These are phyloP conservation scores for Drosophila bipectinata DNA, from an alignment of 1,140 invertebrate genomes.

Conservation along the genomic window DNA sequence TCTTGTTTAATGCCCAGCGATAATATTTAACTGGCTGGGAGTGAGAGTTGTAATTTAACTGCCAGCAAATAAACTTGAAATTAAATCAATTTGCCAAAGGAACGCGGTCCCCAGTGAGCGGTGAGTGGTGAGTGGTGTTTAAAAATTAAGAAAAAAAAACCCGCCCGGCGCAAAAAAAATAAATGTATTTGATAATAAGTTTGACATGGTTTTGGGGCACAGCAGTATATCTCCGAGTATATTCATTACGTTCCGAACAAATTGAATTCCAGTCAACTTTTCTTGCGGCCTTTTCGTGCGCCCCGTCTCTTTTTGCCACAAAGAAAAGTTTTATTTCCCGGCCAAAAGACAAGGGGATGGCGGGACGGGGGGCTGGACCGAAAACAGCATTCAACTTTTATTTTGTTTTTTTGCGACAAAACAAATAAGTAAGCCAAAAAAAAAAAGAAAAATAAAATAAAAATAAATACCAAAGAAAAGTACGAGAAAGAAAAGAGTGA, in stretches of 20 bases:
- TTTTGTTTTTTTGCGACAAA: conserved; percentile 48
- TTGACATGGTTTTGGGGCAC: conserved; percentile 49
- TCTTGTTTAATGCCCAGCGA: conserved; percentile 9
- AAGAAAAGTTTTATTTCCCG: conserved; percentile 57
- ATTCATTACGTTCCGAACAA: conserved; percentile 64
- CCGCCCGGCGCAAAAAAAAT: neutral
- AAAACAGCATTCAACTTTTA: conserved; percentile 65
- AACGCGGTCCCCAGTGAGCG: neutral
- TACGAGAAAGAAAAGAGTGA: conserved; percentile 19
- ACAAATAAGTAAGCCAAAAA: conserved; percentile 55
- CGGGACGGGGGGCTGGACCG: conserved; percentile 12
- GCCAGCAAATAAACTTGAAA: conserved; percentile 54
- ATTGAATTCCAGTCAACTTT: conserved; percentile 75
- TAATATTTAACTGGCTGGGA: conserved; percentile 50
- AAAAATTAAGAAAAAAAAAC: conserved; percentile 12
- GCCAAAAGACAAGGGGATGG: conserved; percentile 4
- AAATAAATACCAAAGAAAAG: conserved; percentile 11
- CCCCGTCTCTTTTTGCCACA: conserved; percentile 19
- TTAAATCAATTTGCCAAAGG: conserved; percentile 59
- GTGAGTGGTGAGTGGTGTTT: conserved; percentile 29
- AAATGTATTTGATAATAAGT: conserved; percentile 63
- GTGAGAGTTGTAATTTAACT: conserved; percentile 58
- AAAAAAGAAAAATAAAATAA: conserved; percentile 18
- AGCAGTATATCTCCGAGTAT: conserved; percentile 32
- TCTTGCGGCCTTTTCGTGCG: conserved; percentile 39